phyloP scores from a whole-genome alignment of 1,140 invertebrate genomes.

The Samia ricini region DNA sequence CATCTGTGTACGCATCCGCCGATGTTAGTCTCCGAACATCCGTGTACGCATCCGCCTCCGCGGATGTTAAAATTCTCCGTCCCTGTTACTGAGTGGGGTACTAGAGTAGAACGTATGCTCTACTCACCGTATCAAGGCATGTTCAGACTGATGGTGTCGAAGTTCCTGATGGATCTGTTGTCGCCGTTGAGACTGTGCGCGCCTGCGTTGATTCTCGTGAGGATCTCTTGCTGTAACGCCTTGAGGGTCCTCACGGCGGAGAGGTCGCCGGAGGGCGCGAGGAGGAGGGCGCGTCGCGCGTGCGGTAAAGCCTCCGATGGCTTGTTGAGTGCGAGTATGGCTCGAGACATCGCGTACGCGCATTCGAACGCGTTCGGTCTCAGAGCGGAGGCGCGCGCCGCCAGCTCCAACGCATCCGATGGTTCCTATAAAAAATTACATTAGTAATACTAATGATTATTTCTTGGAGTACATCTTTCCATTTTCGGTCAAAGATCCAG shows the following conservation, averaged over 20 bases:
- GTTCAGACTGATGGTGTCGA: slow-evolving; percentile 64
- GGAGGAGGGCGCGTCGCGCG: slow-evolving; percentile 73
- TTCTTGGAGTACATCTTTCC: no score
- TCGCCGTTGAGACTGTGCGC: slow-evolving; percentile 51
- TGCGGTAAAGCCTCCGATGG: slow-evolving; percentile 77
- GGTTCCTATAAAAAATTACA: slow-evolving; percentile 45
- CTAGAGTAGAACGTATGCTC: no score
- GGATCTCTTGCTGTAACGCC: slow-evolving; percentile 57
- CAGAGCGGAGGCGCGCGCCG: slow-evolving; percentile 89
- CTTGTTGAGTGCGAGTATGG: slow-evolving; percentile 84
- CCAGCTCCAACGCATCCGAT: slow-evolving; percentile 88
- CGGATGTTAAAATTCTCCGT: no score
- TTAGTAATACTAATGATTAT: no score
- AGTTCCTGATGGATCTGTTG: slow-evolving; percentile 56
- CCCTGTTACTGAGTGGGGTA: no score
- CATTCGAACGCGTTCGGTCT: slow-evolving; percentile 94
- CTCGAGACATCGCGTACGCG: slow-evolving; percentile 93
- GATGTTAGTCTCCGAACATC: no score
- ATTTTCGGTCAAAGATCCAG: no score
- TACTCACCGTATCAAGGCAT: slow-evolving; percentile 60
- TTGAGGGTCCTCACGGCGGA: slow-evolving; percentile 55
- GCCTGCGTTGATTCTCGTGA: slow-evolving; percentile 55
- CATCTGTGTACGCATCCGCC: no score
- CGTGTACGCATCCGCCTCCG: no score
- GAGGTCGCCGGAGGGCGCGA: slow-evolving; percentile 52